Evolutionary conservation across 2,888 invertebrate genomes (phyloP).

Genomic region (Tipula vernalis): DNA sequence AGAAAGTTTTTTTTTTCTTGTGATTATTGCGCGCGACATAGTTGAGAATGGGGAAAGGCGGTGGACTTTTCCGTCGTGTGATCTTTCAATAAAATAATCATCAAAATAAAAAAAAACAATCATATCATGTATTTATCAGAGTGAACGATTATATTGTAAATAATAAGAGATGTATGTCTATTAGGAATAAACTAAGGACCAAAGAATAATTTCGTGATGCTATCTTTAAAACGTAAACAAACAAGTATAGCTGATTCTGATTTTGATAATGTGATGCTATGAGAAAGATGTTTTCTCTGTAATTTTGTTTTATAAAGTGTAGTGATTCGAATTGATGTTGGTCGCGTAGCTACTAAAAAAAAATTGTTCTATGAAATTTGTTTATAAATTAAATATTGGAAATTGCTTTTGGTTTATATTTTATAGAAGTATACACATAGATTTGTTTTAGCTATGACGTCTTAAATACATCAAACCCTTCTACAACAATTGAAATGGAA

Average conservation of each 20-base stretch:
- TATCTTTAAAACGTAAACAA: background rate
- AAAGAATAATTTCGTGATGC: background rate
- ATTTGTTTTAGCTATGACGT: background rate
- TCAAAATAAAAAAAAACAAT: background rate
- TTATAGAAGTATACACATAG: background rate
- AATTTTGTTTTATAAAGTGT: background rate
- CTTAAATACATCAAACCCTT: background rate
- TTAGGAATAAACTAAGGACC: background rate
- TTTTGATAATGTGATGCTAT: background rate
- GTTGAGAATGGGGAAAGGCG: background rate
- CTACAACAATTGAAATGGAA: background rate
- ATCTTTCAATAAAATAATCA: background rate
- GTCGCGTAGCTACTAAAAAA: background rate
- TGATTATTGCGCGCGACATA: background rate
- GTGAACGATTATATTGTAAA: background rate
- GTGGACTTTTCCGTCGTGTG: background rate
- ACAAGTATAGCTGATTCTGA: background rate
- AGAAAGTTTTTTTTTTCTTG: background rate
- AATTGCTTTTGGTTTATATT: background rate
- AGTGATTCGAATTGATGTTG: background rate
- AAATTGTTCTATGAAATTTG: background rate
- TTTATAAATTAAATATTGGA: background rate
- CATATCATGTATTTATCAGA: background rate
- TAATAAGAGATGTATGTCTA: background rate
- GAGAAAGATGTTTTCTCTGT: background rate